Conservation (phyloP, 2,888 invertebrate species). For the Torymus tubicola region DNA sequence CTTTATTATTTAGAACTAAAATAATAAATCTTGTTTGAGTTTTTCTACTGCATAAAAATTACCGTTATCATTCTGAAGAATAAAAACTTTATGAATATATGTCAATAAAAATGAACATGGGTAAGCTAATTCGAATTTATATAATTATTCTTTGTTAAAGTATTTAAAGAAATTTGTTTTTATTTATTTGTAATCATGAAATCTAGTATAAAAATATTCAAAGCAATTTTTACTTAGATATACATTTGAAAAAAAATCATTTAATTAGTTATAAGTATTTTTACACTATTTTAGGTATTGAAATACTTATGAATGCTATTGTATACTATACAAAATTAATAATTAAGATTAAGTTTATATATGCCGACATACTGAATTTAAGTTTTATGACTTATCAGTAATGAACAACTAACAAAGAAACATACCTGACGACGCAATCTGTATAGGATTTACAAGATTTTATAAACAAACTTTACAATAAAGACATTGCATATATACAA, state of each 20-base stretch:
- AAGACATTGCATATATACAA: conserved; percentile 19
- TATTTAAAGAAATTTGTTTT: conserved; percentile 1
- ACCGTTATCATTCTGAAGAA: too few relatives aligned
- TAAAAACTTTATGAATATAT: too few relatives aligned
- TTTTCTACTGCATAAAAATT: too few relatives aligned
- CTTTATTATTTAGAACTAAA: too few relatives aligned
- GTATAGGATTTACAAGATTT: conserved; percentile 29
- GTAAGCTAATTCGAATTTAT: too few relatives aligned
- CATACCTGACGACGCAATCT: conserved; percentile 34
- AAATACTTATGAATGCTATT: conserved; percentile 50
- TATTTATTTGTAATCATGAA: conserved; percentile 28
- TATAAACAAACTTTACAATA: conserved; percentile 40
- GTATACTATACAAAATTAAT: conserved; percentile 22
- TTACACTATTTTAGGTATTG: conserved; percentile 9
- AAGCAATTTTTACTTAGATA: conserved; percentile 9
- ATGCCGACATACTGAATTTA: neutral
- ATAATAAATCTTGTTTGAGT: too few relatives aligned
- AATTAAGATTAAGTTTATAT: conserved; percentile 27
- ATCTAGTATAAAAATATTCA: conserved; percentile 5
- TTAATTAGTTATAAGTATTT: conserved; percentile 1
- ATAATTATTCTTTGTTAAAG: neutral
- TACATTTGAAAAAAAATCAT: neutral
- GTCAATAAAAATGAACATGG: too few relatives aligned
- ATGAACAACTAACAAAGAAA: conserved; percentile 27
- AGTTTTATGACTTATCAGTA: conserved; percentile 24